A percentile compares a stretch with the other conserved stretches of the same genome.
These are phyloP conservation scores for Nephotettix cincticeps DNA, from an alignment of 1,140 invertebrate genomes.

Conservation along the genomic window DNA sequence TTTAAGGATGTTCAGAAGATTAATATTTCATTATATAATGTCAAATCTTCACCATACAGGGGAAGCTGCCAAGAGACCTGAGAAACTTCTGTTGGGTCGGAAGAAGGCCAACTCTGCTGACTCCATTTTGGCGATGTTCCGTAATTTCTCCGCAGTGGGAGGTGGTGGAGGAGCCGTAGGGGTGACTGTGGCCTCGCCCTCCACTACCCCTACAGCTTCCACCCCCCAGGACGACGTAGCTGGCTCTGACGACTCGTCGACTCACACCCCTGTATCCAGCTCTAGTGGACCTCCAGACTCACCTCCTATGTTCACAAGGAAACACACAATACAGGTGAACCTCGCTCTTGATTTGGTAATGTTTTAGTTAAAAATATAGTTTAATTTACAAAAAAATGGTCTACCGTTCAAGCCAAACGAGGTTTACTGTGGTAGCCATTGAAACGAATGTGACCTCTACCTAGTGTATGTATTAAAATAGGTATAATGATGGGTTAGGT, in stretches of 20 bases:
- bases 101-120: slow-evolving; percentile 66
- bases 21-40: too few relatives aligned
- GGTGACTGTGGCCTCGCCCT: slow-evolving; percentile 57
- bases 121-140: slow-evolving; percentile 72
- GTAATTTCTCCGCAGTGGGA: slow-evolving; percentile 58
- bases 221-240: slow-evolving; percentile 64
- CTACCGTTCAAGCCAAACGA: too few relatives aligned
- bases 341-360: too few relatives aligned
- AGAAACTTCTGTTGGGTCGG: slow-evolving; percentile 13
- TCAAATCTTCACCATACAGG: too few relatives aligned
- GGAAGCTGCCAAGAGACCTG: slow-evolving; percentile 19
- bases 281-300: slow-evolving; percentile 57
- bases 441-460: too few relatives aligned
- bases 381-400: too few relatives aligned
- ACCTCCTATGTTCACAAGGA: slow-evolving; percentile 45
- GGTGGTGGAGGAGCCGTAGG: slow-evolving; percentile 47
- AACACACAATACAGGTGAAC: slow-evolving; percentile 40
- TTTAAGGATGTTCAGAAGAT: too few relatives aligned
- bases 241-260: slow-evolving; percentile 63
- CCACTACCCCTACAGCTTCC: slow-evolving; percentile 60
- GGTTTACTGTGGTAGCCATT: too few relatives aligned
- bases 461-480: too few relatives aligned
- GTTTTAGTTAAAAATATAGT: too few relatives aligned
- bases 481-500: too few relatives aligned
- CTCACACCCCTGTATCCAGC: slow-evolving; percentile 56